These are phyloP conservation scores for Sarcophaga caerulescens DNA, from an alignment of 2,888 invertebrate species.

Conservation along the genomic window DNA sequence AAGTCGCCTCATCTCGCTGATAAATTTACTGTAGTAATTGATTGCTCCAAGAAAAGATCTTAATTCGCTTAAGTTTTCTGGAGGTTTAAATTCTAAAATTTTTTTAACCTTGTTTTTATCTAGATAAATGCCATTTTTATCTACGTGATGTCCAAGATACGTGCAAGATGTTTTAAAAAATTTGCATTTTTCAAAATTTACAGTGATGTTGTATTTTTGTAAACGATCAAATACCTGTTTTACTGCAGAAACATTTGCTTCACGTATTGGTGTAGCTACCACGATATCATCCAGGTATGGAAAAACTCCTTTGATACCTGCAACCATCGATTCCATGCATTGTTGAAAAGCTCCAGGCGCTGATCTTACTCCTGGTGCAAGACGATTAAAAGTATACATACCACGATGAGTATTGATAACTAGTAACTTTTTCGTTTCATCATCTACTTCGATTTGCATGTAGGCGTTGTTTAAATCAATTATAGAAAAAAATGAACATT, in stretches of 20 bases:
- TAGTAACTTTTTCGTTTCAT: conserved; percentile 61
- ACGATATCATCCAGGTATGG: conserved; percentile 50
- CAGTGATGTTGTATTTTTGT: conserved; percentile 41
- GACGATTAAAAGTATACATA: conserved; percentile 61
- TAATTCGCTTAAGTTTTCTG: conserved; percentile 45
- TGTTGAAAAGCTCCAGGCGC: conserved; percentile 66
- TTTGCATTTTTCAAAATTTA: conserved; percentile 53
- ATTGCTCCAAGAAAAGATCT: conserved; percentile 51
- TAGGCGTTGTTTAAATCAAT: conserved; percentile 68
- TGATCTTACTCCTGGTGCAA: conserved; percentile 62
- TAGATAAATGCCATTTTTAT: conserved; percentile 40
- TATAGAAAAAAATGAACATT: conserved; percentile 55
- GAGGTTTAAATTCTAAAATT: conserved; percentile 18
- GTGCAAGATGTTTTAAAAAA: conserved; percentile 56
- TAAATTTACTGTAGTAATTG: conserved; percentile 59
- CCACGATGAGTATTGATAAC: conserved; percentile 66
- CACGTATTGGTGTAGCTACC: conserved; percentile 38
- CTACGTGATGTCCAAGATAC: conserved; percentile 40
- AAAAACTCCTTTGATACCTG: conserved; percentile 45
- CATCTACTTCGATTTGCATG: conserved; percentile 68
- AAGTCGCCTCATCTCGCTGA: conserved; percentile 40
- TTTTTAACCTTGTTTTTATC: conserved; percentile 42
- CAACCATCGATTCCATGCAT: conserved; percentile 58
- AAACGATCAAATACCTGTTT: conserved; percentile 46
- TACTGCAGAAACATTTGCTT: conserved; percentile 32